Conservation (phyloP, 2,888 invertebrate genomes). For the Kryphioiulus occultus region DNA sequence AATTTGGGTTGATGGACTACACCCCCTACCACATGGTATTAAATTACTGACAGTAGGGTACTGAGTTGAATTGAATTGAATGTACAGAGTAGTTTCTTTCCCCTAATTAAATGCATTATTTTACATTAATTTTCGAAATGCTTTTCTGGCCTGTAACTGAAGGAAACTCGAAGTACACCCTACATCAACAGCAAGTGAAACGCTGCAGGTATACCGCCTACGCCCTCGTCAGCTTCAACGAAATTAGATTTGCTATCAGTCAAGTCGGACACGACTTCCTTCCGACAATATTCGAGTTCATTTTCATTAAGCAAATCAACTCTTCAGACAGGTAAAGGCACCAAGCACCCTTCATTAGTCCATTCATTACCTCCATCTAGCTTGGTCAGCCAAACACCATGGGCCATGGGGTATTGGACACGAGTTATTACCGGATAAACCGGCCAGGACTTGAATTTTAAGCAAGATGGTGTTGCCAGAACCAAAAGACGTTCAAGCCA, state of each 20-base stretch:
- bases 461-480: not conserved
- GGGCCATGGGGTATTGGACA: not conserved
- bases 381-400: not conserved
- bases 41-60: no score
- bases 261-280: not conserved
- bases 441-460: not conserved
- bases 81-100: no score
- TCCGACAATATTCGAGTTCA: not conserved
- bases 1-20: no score
- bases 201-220: no score
- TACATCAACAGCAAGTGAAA: no score
- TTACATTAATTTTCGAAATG: no score
- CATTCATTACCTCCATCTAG: not conserved
- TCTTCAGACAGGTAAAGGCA: not conserved
- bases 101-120: no score
- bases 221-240: not conserved
- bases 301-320: not conserved
- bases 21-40: no score
- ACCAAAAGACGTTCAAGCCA: no score
- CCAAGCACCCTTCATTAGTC: not conserved
- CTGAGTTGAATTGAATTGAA: no score
- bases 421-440: not conserved
- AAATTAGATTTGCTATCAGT: not conserved
- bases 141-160: no score
- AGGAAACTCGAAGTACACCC: no score